A percentile compares a stretch with the other conserved stretches of the same genome.
phyloP scores from a whole-genome alignment of 1,140 invertebrate species.

The fruit fly (Drosophila melanogaster) region DNA sequence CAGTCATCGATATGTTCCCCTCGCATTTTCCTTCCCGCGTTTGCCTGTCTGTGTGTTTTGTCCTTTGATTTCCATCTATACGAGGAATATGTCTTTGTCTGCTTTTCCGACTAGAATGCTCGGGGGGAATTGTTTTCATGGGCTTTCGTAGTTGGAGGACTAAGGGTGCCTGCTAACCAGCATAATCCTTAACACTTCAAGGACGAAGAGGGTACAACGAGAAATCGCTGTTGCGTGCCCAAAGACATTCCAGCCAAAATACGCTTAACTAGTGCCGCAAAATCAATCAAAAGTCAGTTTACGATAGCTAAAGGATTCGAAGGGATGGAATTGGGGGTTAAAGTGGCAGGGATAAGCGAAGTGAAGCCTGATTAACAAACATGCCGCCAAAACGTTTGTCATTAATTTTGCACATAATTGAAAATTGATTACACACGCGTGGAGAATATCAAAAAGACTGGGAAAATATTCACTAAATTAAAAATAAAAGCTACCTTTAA shows the following conservation, averaged over 20 bases:
- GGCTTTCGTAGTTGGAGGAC: background rate
- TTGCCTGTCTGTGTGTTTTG: slow-evolving; percentile 8
- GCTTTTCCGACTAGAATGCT: slow-evolving; percentile 16
- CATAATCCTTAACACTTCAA: slow-evolving; percentile 60
- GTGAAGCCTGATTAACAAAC: slow-evolving; percentile 71
- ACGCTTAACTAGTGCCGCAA: slow-evolving; percentile 73
- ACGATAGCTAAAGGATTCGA: slow-evolving; percentile 7
- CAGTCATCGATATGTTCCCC: slow-evolving; percentile 60
- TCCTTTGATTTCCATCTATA: slow-evolving; percentile 68
- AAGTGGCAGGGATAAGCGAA: background rate
- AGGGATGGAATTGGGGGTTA: background rate
- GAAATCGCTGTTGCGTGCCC: slow-evolving; percentile 66
- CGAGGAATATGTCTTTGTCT: slow-evolving; percentile 72
- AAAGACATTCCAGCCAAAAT: slow-evolving; percentile 55
- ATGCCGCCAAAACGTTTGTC: slow-evolving; percentile 65
- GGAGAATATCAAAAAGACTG: slow-evolving; percentile 4
- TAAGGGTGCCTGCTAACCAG: slow-evolving; percentile 56
- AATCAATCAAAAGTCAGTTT: slow-evolving; percentile 67
- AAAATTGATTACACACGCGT: slow-evolving; percentile 66
- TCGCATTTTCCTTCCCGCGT: background rate
- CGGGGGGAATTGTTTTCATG: background rate
- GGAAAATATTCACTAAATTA: slow-evolving; percentile 9
- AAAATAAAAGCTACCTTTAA: slow-evolving; percentile 26
- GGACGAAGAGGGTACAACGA: slow-evolving; percentile 3
- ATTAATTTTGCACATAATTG: slow-evolving; percentile 79